Percentiles rank a stretch among this genome's conserved stretches.
These are phyloP conservation scores for Limnodromus scolopaceus DNA, from an alignment of 2,797 vertebrate genomes.

Conservation along the genomic window DNA sequence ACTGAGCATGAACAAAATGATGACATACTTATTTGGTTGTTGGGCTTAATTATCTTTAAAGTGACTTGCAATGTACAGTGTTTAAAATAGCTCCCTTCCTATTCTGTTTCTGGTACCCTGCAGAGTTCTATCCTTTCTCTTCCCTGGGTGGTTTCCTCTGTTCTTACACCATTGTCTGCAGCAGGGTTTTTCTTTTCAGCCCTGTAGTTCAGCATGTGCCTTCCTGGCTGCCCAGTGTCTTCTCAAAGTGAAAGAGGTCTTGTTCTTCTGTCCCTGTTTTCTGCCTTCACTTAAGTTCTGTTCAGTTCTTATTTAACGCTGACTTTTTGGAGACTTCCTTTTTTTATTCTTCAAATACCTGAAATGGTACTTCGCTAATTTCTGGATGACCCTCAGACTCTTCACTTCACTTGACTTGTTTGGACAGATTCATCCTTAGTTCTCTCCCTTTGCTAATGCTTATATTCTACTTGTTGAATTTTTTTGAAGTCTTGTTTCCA, in stretches of 20 bases:
- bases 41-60: background rate
- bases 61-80: background rate
- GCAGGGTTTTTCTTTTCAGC: background rate
- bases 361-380: background rate
- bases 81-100: background rate
- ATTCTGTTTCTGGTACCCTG: background rate
- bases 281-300: background rate
- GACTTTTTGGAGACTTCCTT: background rate
- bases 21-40: background rate
- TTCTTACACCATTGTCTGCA: background rate
- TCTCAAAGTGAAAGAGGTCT: background rate
- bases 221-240: background rate
- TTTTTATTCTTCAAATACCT: background rate
- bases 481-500: background rate
- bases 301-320: accelerated
- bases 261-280: background rate
- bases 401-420: background rate
- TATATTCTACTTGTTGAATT: background rate
- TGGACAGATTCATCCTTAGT: background rate
- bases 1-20: background rate
- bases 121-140: background rate
- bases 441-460: background rate
- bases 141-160: background rate
- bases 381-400: background rate
- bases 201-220: accelerated